Percentiles rank a stretch among this genome's conserved stretches.
Evolutionary conservation across 2,797 vertebrate genomes (phyloP).

Genomic region (Emydoidea blandingii): DNA sequence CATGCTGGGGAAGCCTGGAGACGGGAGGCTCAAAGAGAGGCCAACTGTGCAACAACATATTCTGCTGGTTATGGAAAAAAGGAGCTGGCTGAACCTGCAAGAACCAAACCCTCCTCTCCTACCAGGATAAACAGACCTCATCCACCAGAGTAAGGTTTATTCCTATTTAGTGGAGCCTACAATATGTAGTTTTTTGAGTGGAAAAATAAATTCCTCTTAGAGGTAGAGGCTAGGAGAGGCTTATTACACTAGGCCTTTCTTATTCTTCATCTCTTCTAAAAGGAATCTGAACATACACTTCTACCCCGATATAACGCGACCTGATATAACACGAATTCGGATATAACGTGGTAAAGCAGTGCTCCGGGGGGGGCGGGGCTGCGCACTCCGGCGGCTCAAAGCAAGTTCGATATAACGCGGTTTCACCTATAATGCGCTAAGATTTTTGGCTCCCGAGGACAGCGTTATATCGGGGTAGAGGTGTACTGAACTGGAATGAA

Average conservation of each 20-base stretch:
- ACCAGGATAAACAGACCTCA: conserved; percentile 47
- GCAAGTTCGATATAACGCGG: too few relatives aligned
- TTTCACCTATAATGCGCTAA: too few relatives aligned
- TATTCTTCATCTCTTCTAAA: background rate
- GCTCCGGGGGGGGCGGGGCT: too few relatives aligned
- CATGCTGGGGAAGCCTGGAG: conserved; percentile 54
- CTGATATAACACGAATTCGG: too few relatives aligned
- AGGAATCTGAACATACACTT: background rate
- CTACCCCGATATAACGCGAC: too few relatives aligned
- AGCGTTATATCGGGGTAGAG: too few relatives aligned
- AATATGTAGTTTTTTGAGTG: background rate
- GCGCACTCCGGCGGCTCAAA: too few relatives aligned
- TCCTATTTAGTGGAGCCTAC: background rate
- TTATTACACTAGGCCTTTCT: background rate
- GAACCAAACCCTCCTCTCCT: background rate
- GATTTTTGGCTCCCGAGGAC: too few relatives aligned
- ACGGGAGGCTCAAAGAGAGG: conserved; percentile 27
- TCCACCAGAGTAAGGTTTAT: conserved; percentile 37
- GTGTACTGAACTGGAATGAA: background rate
- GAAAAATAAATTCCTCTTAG: background rate
- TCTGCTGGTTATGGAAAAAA: conserved; percentile 59
- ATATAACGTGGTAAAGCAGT: too few relatives aligned
- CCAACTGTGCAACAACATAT: conserved; percentile 43
- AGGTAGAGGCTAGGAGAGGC: background rate
- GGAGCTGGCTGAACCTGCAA: conserved; percentile 18